Percentiles rank a stretch among this genome's conserved stretches.
Evolutionary conservation across 1,140 invertebrate genomes (phyloP).

Genomic region (Brevipalpus yothersi): DNA sequence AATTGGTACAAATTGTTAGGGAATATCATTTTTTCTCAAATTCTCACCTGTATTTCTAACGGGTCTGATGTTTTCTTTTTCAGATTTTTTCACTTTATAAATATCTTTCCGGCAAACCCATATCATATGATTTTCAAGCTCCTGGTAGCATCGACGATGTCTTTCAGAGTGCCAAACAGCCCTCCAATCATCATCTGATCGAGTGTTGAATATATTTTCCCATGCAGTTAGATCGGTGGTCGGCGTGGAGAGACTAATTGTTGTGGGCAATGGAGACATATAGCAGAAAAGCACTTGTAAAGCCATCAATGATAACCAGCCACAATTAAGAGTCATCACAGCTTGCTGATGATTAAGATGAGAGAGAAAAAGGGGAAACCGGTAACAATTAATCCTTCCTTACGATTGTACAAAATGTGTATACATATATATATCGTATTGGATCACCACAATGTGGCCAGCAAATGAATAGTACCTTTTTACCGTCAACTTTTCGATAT

Average conservation of each 20-base stretch:
- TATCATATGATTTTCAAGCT: conserved; percentile 27
- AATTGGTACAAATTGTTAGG: no score
- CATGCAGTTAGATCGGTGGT: not conserved
- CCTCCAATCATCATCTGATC: conserved; percentile 27
- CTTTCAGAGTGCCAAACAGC: conserved; percentile 29
- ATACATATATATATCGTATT: no score
- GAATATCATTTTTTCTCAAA: no score
- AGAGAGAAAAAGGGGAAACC: no score
- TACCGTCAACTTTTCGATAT: no score
- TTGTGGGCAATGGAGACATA: not conserved
- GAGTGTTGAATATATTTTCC: conserved; percentile 7
- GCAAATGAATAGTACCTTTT: no score
- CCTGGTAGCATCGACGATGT: conserved; percentile 27
- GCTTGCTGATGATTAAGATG: not conserved
- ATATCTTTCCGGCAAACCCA: conserved; percentile 35
- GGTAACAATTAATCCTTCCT: no score
- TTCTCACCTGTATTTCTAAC: no score
- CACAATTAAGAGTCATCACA: not conserved
- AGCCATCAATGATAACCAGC: not conserved
- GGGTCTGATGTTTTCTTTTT: not conserved
- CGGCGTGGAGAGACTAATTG: not conserved
- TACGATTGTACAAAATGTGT: no score
- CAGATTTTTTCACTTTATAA: conserved; percentile 18
- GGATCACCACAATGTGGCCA: no score
- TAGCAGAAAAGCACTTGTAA: not conserved